Evolutionary conservation across 2,888 invertebrate species (phyloP), one percentile per base, ranked within the genome.

Genomic region (Philaethria dido): DNA sequence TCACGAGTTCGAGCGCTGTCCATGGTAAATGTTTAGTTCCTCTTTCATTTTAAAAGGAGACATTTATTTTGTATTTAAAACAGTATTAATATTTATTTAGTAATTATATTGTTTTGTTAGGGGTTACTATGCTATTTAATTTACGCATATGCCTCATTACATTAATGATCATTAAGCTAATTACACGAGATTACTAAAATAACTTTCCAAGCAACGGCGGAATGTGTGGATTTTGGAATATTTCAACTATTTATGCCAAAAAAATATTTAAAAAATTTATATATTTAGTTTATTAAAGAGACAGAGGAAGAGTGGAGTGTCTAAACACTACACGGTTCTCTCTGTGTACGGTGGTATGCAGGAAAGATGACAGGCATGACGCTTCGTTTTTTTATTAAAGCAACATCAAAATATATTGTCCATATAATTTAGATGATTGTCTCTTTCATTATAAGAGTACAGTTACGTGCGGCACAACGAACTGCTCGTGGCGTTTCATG

Each of bases 1-100:
- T 57, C 57, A 57, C 57, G 57, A 42, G 57, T 57, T 57, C 57
- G 57, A 57, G n/a, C 22, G 39, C 25, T 16, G 25, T 16, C 57
- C 11, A n/a, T 22, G 57, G 22, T 42, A 42, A 42, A 57, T 57
- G 22, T 57, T 57, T 25, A 42, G 52, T 29, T 52, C 29, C 52
- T 52, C 16, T 29, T 33, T 52, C 22, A 25, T 29, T 33, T 16
- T n/a, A n/a, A 25, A 25, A 25, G 2, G 25, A n/a, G 8, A 6
- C 8, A n/a, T 5, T 4, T 48, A 14, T n/a, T 50, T 14, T 48
- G 14, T 48, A 22, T 20, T 6, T 47, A 20, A 2, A 14, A 22
- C 16, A 52, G 1, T 29, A 33, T 11, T 16, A 33, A 13, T 52
- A 52, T 52, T 50, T 50, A 29, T 50, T 33, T 16, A 11, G 5